These are phyloP conservation scores for Apostichopus californicus DNA, from an alignment of 35 echinoderm and acorn worm species.

Conservation along the genomic window DNA sequence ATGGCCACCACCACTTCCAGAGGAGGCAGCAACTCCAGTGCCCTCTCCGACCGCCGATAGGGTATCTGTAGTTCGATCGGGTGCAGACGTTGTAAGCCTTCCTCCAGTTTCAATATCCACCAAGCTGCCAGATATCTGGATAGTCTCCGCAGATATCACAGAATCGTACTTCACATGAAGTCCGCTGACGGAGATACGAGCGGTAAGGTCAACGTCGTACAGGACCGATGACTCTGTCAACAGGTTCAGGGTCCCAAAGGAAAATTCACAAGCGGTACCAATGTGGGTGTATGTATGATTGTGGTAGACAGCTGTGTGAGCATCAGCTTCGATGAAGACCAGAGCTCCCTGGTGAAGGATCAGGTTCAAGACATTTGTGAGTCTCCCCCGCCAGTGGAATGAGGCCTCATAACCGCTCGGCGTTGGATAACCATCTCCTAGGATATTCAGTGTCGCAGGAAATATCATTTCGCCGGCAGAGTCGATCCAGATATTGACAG, in stretches of 20 bases:
- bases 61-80: conserved; percentile 70
- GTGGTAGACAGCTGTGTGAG: conserved; percentile 75
- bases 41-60: conserved; percentile 60
- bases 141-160: conserved; percentile 77
- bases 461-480: conserved; percentile 68
- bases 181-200: conserved; percentile 68
- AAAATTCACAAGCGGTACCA: conserved; percentile 68
- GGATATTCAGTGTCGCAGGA: conserved; percentile 76
- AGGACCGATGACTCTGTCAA: conserved; percentile 75
- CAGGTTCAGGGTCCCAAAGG: conserved; percentile 76
- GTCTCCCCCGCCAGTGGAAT: conserved; percentile 65
- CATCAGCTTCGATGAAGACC: conserved; percentile 64
- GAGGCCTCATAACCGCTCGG: conserved; percentile 55
- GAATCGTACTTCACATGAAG: conserved; percentile 76
- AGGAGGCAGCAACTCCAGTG: not conserved
- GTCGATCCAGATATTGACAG: conserved; percentile 83
- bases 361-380: conserved; percentile 79
- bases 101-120: conserved; percentile 81
- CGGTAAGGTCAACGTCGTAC: conserved; percentile 71
- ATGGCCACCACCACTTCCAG: conserved; percentile 71
- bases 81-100: conserved; percentile 65
- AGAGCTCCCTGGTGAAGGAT: conserved; percentile 63
- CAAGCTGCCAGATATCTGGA: conserved; percentile 58
- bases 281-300: conserved; percentile 65
- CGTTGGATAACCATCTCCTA: conserved; percentile 72